Evolutionary conservation across 2,113 vertebrate genomes (phyloP).

Genomic region (Puma concolor): DNA sequence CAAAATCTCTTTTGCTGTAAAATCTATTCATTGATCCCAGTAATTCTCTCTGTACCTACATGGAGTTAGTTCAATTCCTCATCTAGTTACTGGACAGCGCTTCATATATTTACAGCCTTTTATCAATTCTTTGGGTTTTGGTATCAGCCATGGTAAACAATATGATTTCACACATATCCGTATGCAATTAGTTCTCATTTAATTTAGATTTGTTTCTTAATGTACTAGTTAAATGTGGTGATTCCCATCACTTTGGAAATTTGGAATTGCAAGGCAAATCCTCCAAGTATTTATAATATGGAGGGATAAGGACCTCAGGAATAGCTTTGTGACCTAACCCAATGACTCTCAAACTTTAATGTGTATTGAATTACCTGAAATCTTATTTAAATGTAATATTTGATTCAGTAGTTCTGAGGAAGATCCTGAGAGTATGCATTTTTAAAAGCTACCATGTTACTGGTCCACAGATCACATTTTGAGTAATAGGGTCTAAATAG

Average conservation of each 20-base stretch:
- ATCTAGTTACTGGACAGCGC: not conserved
- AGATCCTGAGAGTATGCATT: not conserved
- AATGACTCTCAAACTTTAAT: not conserved
- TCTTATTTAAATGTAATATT: not conserved
- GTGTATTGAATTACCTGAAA: not conserved
- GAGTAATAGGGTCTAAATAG: not conserved
- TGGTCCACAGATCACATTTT: not conserved
- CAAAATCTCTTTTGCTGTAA: not conserved
- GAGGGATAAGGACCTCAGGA: not conserved
- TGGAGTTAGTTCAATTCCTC: not conserved
- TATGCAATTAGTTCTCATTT: not conserved
- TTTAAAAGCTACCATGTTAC: not conserved
- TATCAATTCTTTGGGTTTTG: not conserved
- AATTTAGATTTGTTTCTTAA: constrained; percentile 48
- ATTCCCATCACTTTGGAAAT: not conserved
- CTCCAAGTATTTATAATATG: not conserved
- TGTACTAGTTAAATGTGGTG: not conserved
- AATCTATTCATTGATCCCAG: not conserved
- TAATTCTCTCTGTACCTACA: not conserved
- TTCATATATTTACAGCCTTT: not conserved
- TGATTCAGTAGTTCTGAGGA: not conserved
- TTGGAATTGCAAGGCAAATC: not conserved
- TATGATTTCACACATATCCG: not conserved
- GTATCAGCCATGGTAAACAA: not conserved
- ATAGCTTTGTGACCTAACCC: constrained; percentile 1